Base-by-base conservation (phyloP, 2,888 invertebrate species). In the Drosophila rellima region DNA sequence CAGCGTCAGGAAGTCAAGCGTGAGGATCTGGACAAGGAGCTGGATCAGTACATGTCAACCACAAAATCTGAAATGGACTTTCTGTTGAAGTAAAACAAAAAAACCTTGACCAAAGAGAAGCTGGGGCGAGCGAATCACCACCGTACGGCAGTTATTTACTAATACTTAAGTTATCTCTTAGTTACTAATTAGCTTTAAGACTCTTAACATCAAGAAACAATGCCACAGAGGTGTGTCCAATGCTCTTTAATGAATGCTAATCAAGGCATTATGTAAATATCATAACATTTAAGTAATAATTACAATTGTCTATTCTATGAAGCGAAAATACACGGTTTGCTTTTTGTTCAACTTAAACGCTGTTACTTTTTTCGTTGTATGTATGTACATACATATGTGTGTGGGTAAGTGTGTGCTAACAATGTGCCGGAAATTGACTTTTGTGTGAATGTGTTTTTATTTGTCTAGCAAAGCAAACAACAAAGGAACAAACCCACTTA, bases 21-120 rank as follows among this genome's bases (percentile, higher is more conserved):
- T 61, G 95, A 95, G 74, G 94, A 95, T 85, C 90, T 96, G 57
- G 96, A 96, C 81, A 93, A 93, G n/a, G 95, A 96, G 82, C 90
- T 96, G 33, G 96, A 96, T 78, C 94, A 94, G 62, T 96, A 96
- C 92, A 96, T 96, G 96, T 94, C 95, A 3, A 94, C 94, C 80
- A 94, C 94, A 23, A 95, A 94, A 83, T 92, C 87, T 37, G 88
- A 89, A 62, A 85, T 90, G 86, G 91, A 91, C 54, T 91, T 74
- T 65, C 59, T 91, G 60, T 57, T 91, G 4, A 90, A 91, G 71
- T 91, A 82, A 66, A 67, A 31, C 17, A 23, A 35, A 35, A 0
- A n/a, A 20, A 26, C 45, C 37, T 40, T 37, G 39, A 61, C 63
- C 63, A 66, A 75, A 55, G 45, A 61, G 57, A 51, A 61, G 29